Evolutionary conservation across 1,140 invertebrate species (phyloP), one percentile per base, ranked within the genome.

Genomic region (Caenorhabditis remanei): DNA sequence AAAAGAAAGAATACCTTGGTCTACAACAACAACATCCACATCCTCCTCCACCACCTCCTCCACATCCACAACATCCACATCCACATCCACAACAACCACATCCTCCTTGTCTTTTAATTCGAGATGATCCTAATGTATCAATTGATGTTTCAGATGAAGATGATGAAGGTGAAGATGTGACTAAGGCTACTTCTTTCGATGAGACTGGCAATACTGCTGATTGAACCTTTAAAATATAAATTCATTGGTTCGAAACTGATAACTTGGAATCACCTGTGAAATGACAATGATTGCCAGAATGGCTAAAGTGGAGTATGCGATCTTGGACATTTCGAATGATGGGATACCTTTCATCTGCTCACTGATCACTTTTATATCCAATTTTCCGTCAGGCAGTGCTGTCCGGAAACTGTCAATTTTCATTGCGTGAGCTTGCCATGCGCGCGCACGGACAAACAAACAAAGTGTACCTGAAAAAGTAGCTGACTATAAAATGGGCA

Each of bases 21-120:
- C 85, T 65, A 56, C 85, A 82, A 43, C 85, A 86, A 53, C 85
- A 86, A 40, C 85, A 86, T 86, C 85, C 63, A 41, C 58, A 85
- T 9, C 84, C 56, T 84, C 61, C 61, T 53, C 50, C 50, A 46
- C 65, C 43, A 8, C 43, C 40, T 71, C 65, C 71, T 24, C 71
- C 71, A 50, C 71, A 79, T 32, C 71, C 71, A 50, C 71, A 79
- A n/a, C 71, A 79, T 79, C 71, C 71, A 24, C 71, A 79, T 79
- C 71, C 85, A 40, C 85, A 58, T 65, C 85, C 63, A 58, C 85
- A 65, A n/a, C 85, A 85, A 50, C 71, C 71, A 53, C 84, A 58
- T 65, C 84, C 84, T 50, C 61, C 85, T 63, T 85, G 85, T 85
- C 85, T 85, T n/a, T 85, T 85, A 19, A 85, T 65, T 85, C 85